Base-by-base conservation (phyloP, 92 coral and sea anemone genomes). In the Ricordea florida region DNA sequence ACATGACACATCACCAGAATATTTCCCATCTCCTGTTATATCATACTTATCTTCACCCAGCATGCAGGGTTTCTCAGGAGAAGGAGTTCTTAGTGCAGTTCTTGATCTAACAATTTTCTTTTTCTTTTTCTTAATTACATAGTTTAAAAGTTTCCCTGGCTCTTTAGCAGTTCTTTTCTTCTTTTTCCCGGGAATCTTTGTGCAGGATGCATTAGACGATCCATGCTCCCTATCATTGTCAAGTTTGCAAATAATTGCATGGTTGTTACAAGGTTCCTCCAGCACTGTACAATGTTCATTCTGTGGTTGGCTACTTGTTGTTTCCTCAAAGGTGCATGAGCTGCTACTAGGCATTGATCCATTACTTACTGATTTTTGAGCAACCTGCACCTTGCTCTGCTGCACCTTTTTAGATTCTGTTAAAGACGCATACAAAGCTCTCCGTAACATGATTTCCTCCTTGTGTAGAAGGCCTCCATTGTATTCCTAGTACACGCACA, bases 361-460 rank as follows among this genome's bases (percentile, higher is more conserved):
- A 10, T 2, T 10, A 2, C 34, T 37, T 34, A 27, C 15, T 10
- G 42, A 27, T 37, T 49, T 53, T 10, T 55, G 38, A 40, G 26
- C 49, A 10, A 10, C 3, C 11, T 30, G 15, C 20, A 29, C 28
- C 30, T 70, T 70, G 64, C 26, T 70, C 18, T 51, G 77, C 20
- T 82, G 57, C 6, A 49, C 46, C 47, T 87, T 82, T 57, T 92
- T 96, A 29, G 94, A 69, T 6, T 82, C 88, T 3, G 36, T 57
- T 36, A 96, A 61, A 33, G 99, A 96, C n/a, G 99, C 99, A 76
- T 96, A 92, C 45, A 96, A 72, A 0, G 99, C 99, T 30, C 86
- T 75, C 10, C 97, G 80, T 30, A 96, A 72, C n/a, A 93, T 93
- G 11, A 92, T 42, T 68, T 96, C 99, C 60, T 96, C 99, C 47